Conservation (phyloP, 2,113 vertebrate species). For the Oplegnathus fasciatus region DNA sequence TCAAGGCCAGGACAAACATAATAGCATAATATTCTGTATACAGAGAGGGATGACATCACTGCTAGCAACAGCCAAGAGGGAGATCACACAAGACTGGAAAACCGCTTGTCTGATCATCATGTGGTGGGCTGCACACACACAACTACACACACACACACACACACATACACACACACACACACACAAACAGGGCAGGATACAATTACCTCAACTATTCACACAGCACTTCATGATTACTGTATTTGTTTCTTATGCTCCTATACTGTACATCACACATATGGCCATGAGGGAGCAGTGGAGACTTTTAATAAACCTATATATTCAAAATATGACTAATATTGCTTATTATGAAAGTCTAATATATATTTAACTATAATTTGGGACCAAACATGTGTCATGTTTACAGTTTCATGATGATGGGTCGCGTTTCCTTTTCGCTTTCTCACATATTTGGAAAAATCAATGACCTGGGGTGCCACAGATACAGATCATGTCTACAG, state of each 20-base stretch:
- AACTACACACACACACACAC: conserved; percentile 32
- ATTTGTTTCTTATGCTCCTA: conserved; percentile 11
- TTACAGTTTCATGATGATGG: neutral
- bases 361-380: neutral
- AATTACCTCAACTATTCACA: conserved; percentile 62
- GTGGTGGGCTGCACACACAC: conserved; percentile 32
- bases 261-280: conserved; percentile 12
- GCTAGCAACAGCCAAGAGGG: conserved; percentile 60
- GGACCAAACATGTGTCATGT: neutral
- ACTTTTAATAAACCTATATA: neutral
- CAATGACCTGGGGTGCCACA: neutral
- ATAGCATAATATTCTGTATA: conserved; percentile 71
- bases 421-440: conserved; percentile 1
- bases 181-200: conserved; percentile 38
- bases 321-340: neutral
- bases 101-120: conserved; percentile 64
- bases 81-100: conserved; percentile 69
- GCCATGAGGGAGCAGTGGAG: neutral
- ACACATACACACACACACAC: conserved; percentile 36
- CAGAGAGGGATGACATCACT: conserved; percentile 76
- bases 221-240: conserved; percentile 37
- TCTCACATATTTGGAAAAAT: conserved; percentile 1
- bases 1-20: conserved; percentile 73
- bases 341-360: neutral
- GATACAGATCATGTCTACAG: conserved; percentile 8